A percentile compares a stretch with the other conserved stretches of the same genome.
Conservation (phyloP, 2,113 vertebrate species). For the Campylomormyrus tamandua region DNA sequence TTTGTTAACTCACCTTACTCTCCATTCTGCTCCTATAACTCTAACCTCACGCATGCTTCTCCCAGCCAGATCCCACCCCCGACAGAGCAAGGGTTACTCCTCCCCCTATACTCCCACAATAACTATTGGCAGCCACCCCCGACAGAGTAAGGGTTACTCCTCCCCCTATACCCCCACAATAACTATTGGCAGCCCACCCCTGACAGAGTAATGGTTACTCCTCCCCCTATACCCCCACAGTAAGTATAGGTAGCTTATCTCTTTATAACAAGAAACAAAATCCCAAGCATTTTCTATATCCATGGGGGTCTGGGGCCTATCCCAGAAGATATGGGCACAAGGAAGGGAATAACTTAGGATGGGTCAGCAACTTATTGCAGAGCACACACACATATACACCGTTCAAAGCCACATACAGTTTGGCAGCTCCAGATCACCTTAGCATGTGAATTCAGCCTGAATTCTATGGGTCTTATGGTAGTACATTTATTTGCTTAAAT, state of each 20-base stretch:
- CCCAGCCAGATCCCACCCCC: not conserved
- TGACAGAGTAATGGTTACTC: no score
- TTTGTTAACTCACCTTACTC: not conserved
- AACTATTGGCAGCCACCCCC: not conserved
- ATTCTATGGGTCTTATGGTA: not conserved
- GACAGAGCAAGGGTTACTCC: not conserved
- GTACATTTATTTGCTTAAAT: not conserved
- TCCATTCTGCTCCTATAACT: not conserved
- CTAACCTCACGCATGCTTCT: not conserved
- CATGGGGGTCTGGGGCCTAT: no score
- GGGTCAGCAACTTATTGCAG: no score
- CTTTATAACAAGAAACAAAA: no score
- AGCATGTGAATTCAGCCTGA: not conserved
- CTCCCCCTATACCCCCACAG: no score
- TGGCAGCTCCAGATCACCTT: not conserved
- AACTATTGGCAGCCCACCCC: not conserved
- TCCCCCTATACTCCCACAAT: no score
- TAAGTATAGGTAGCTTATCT: no score
- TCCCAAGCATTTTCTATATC: no score
- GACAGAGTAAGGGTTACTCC: no score
- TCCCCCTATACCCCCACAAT: not conserved
- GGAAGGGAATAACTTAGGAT: no score
- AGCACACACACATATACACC: not conserved
- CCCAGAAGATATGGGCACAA: no score
- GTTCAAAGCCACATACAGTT: not conserved